Evolutionary conservation across 2,113 vertebrate genomes (phyloP).

Genomic region (Leucoraja erinaceus): DNA sequence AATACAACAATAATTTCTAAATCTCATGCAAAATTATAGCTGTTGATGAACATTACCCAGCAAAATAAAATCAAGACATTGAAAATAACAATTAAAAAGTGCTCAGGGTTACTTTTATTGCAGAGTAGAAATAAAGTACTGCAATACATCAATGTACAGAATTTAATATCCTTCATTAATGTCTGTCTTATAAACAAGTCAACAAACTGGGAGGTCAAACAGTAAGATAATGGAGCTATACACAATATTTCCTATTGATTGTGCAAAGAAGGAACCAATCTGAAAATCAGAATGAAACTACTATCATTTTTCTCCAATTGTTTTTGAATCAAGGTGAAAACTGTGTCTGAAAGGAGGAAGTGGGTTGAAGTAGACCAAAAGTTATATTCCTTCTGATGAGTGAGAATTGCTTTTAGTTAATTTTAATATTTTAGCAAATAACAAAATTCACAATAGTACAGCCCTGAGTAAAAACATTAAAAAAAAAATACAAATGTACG

Average conservation of each 20-base stretch:
- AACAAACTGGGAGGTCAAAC: slow-evolving; percentile 9
- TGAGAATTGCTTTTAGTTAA: not conserved
- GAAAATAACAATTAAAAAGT: slow-evolving; percentile 35
- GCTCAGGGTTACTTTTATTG: slow-evolving; percentile 37
- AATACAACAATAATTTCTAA: not conserved
- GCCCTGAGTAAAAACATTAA: slow-evolving; percentile 23
- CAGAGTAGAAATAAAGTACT: slow-evolving; percentile 24
- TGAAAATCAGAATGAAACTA: slow-evolving; percentile 24
- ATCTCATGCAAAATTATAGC: not conserved
- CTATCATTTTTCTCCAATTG: slow-evolving; percentile 15
- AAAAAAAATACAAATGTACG: not conserved
- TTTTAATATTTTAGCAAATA: slow-evolving; percentile 10
- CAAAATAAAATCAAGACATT: slow-evolving; percentile 5
- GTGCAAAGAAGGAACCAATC: slow-evolving; percentile 13
- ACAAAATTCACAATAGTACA: slow-evolving; percentile 20
- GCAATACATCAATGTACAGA: slow-evolving; percentile 32
- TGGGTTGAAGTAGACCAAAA: slow-evolving; percentile 5
- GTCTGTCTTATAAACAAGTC: not conserved
- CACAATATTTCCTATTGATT: not conserved
- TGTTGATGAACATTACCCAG: not conserved
- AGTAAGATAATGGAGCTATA: slow-evolving; percentile 17
- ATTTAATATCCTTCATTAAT: slow-evolving; percentile 28
- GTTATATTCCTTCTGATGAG: slow-evolving; percentile 1
- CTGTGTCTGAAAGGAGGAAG: not conserved
- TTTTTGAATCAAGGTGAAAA: not conserved